Evolutionary conservation across 1,140 invertebrate species (phyloP).

Genomic region (Aradophagus sp.): DNA sequence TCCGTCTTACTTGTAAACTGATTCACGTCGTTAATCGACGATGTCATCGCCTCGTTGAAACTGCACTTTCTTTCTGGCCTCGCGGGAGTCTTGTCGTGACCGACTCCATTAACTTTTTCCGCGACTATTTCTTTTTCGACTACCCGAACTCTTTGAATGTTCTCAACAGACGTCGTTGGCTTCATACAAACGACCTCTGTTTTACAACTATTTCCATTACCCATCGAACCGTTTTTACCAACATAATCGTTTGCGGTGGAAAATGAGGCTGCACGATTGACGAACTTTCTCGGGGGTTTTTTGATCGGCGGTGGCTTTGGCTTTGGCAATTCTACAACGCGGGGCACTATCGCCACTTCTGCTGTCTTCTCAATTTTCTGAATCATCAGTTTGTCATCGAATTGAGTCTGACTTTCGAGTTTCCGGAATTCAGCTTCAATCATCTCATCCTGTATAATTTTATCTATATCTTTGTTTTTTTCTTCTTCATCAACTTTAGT

Average conservation of each 20-base stretch:
- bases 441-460: too few relatives aligned
- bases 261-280: slow-evolving; percentile 45
- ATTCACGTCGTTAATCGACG: not conserved
- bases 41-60: slow-evolving; percentile 15
- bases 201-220: not conserved
- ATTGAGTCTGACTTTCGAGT: slow-evolving; percentile 44
- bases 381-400: not conserved
- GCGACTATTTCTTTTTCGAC: slow-evolving; percentile 5
- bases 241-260: slow-evolving; percentile 20
- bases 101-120: slow-evolving; percentile 6
- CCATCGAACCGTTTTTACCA: slow-evolving; percentile 1
- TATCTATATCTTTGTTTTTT: too few relatives aligned
- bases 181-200: not conserved
- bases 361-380: slow-evolving; percentile 8
- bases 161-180: slow-evolving; percentile 9
- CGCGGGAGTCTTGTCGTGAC: slow-evolving; percentile 16
- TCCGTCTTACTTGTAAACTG: not conserved
- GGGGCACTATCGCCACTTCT: not conserved
- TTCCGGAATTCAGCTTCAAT: slow-evolving; percentile 18
- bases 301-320: slow-evolving; percentile 24
- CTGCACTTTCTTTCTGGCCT: slow-evolving; percentile 18
- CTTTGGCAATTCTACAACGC: slow-evolving; percentile 15
- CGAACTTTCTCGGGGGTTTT: slow-evolving; percentile 45
- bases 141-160: slow-evolving; percentile 21
- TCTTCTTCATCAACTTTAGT: not conserved